Evolutionary conservation across 2,113 vertebrate species (phyloP).

Genomic region (Paratilapia polleni): DNA sequence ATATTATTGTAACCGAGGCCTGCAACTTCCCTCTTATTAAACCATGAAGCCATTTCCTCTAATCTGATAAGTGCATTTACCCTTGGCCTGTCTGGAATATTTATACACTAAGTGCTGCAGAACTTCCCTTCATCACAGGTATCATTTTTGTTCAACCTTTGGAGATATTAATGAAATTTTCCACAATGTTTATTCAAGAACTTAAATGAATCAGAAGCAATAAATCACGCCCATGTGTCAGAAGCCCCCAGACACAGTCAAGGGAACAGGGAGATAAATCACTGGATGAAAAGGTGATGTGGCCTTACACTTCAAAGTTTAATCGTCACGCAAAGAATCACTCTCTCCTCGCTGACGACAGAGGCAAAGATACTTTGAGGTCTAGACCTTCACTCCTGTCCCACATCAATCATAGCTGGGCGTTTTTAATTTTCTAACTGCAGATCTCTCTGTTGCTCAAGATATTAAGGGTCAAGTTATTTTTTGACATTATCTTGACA

Average conservation of each 20-base stretch:
- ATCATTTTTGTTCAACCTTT: constrained; percentile 57
- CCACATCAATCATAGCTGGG: constrained; percentile 58
- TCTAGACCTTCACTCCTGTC: constrained; percentile 72
- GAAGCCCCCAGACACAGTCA: constrained; percentile 66
- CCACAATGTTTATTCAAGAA: constrained; percentile 65
- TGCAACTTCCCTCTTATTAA: background rate
- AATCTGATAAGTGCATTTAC: background rate
- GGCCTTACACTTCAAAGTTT: constrained; percentile 73
- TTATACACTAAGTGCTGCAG: constrained; percentile 42
- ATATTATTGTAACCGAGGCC: background rate
- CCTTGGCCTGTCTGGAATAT: constrained; percentile 58
- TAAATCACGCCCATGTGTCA: constrained; percentile 61
- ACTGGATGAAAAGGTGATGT: constrained; percentile 67
- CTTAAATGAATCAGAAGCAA: constrained; percentile 50
- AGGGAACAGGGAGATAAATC: constrained; percentile 77
- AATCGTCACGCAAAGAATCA: constrained; percentile 65
- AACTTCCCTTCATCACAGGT: constrained; percentile 27
- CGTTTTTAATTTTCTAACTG: constrained; percentile 52
- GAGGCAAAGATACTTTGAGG: constrained; percentile 42
- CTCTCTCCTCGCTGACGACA: constrained; percentile 51
- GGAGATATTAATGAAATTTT: constrained; percentile 57
- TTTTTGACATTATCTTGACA: constrained; percentile 46
- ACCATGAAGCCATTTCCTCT: background rate
- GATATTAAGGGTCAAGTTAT: constrained; percentile 36
- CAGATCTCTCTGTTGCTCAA: constrained; percentile 25